Percentiles rank a stretch among this genome's conserved stretches.
Conservation (phyloP, 2,888 invertebrate genomes). For the Antheraea assamensis region DNA sequence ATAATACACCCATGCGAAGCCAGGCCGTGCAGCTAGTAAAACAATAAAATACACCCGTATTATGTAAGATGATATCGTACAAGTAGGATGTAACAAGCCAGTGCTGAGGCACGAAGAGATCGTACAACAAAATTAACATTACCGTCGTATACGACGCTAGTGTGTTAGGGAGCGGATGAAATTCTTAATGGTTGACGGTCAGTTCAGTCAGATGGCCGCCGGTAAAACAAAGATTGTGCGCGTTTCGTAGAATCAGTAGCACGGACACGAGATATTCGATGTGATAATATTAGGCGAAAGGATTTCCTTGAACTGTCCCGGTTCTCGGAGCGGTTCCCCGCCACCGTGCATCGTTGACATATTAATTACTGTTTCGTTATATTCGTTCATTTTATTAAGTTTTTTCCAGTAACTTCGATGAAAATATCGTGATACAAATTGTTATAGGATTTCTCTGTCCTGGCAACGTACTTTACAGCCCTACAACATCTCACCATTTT, state of each 20-base stretch:
- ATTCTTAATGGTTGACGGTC: background rate
- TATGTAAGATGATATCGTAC: conserved; percentile 54
- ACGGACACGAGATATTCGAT: conserved; percentile 70
- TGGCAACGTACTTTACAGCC: too few relatives aligned
- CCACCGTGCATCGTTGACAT: conserved; percentile 23
- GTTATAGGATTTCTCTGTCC: too few relatives aligned
- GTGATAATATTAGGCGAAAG: conserved; percentile 73
- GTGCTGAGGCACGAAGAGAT: background rate
- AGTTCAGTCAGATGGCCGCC: conserved; percentile 20
- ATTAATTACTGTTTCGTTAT: conserved; percentile 64
- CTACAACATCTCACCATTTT: background rate
- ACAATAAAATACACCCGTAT: conserved; percentile 40
- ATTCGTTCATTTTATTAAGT: conserved; percentile 22
- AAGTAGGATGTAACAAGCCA: conserved; percentile 24
- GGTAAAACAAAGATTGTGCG: conserved; percentile 18
- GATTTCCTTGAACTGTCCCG: conserved; percentile 61
- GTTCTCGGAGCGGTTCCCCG: conserved; percentile 8
- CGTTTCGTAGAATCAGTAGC: conserved; percentile 64
- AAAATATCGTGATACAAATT: too few relatives aligned
- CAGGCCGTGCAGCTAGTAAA: background rate
- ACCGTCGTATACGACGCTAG: background rate
- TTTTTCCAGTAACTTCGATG: background rate
- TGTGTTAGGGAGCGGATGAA: background rate
- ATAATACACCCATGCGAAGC: too few relatives aligned
- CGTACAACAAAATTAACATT: background rate